Percentiles rank a stretch among this genome's conserved stretches.
Conservation (phyloP, 2,888 invertebrate species). For the Drosophila buzzatii region DNA sequence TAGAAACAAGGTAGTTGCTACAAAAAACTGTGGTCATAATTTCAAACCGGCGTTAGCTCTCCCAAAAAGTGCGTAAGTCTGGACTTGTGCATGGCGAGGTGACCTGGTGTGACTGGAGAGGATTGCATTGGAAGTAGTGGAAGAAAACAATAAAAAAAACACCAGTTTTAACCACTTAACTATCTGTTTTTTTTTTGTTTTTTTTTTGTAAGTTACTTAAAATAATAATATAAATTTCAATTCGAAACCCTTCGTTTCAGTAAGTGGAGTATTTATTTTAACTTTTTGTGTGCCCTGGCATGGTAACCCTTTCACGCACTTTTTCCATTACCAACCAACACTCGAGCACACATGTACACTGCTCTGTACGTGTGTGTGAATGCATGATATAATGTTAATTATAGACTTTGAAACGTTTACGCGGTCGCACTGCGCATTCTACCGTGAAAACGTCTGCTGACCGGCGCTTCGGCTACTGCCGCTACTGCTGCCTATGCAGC, state of each 20-base stretch:
- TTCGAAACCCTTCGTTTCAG: slow-evolving; percentile 46
- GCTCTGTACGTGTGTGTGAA: slow-evolving; percentile 2
- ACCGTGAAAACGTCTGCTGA: slow-evolving; percentile 56
- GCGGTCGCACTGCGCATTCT: slow-evolving; percentile 52
- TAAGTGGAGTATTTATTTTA: slow-evolving; percentile 31
- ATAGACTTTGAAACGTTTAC: slow-evolving; percentile 53
- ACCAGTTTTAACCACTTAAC: slow-evolving; percentile 39
- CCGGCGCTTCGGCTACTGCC: slow-evolving; percentile 26
- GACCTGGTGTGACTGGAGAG: neutral
- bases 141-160: slow-evolving; percentile 1
- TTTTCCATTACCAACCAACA: slow-evolving; percentile 39
- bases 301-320: slow-evolving; percentile 69
- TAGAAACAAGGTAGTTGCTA: neutral
- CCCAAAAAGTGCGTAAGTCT: neutral
- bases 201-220: slow-evolving; percentile 44
- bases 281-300: slow-evolving; percentile 27
- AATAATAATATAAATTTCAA: slow-evolving; percentile 68
- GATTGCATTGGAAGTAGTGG: neutral
- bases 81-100: neutral
- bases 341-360: slow-evolving; percentile 4
- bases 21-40: slow-evolving; percentile 1
- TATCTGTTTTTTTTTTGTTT: slow-evolving; percentile 18
- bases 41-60: neutral
- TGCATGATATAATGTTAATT: slow-evolving; percentile 52
- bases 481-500: slow-evolving; percentile 20